Evolutionary conservation across 2,888 invertebrate species (phyloP), one percentile per base, ranked within the genome.

Genomic region (Calliopum simillimum): DNA sequence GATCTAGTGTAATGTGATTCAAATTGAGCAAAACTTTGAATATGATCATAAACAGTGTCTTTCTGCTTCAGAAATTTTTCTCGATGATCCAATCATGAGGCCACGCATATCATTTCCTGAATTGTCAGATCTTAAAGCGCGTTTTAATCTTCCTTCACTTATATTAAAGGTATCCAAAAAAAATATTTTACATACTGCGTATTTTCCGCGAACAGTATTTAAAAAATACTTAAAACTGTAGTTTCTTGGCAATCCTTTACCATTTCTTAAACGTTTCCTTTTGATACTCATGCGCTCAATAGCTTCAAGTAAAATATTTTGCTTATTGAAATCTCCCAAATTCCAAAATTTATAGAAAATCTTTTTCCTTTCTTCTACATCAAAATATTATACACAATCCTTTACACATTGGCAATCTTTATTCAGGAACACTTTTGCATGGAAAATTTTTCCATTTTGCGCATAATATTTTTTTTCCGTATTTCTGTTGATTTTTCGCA

Each of bases 111-210:
- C n/a, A n/a, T n/a, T n/a, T n/a, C n/a, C 23, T 5, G 41, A 61
- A 66, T 19, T 59, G 59, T 72, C 62, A 62, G 21, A 62, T 70
- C 70, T 62, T 66, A 66, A 62, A 61, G 66, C 16, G 47, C 53
- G 47, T 58, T 70, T 49, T 72, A 72, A 56, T 72, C 67, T 43
- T 53, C 67, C 70, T 70, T 13, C 64, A 61, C 62, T 68, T 51
- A 51, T 51, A 51, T 51, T 19, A 51, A 51, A 51, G 14, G 51
- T 51, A 14, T 12, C 51, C 19, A 51, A 16, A 51, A 51, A 51
- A 2, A 64, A 43, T 47, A 0, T 33, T 53, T 64, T 64, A 47
- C 51, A 33, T 51, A 51, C 19, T 63, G 63, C 43, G 69, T 71
- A 43, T 47, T 64, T 69, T 71, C 55, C 66, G 55, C 62, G 58